Percentiles rank a stretch among this genome's conserved stretches.
These are phyloP conservation scores for Drosophila bocqueti DNA, from an alignment of 1,140 invertebrate genomes.

Conservation along the genomic window DNA sequence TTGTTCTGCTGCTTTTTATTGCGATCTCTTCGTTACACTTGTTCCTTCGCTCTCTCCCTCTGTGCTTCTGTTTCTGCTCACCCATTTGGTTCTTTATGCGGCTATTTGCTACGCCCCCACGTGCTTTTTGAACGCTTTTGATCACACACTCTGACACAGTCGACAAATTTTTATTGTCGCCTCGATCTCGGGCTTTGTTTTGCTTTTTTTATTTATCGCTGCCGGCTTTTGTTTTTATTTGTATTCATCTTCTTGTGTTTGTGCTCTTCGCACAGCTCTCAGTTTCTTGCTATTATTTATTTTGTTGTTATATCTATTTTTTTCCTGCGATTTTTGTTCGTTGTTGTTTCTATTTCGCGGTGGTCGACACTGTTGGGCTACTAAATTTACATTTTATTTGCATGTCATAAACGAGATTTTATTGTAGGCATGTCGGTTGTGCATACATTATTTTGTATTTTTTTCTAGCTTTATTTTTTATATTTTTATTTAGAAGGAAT, in stretches of 20 bases:
- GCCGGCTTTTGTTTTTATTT: slow-evolving; percentile 63
- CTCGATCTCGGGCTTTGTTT: slow-evolving; percentile 45
- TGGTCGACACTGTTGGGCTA: slow-evolving; percentile 8
- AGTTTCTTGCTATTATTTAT: slow-evolving; percentile 7
- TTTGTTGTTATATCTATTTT: slow-evolving; percentile 14
- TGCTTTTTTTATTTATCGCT: slow-evolving; percentile 60
- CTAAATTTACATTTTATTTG: slow-evolving; percentile 79
- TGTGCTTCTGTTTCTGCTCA: slow-evolving; percentile 7
- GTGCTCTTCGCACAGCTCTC: slow-evolving; percentile 23
- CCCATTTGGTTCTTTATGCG: slow-evolving; percentile 14
- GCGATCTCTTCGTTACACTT: slow-evolving; percentile 22
- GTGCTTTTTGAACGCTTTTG: slow-evolving; percentile 41
- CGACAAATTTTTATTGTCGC: slow-evolving; percentile 56
- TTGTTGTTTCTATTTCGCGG: slow-evolving; percentile 36
- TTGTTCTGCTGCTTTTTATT: slow-evolving; percentile 28
- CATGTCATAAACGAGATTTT: slow-evolving; percentile 61
- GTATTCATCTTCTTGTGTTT: slow-evolving; percentile 11
- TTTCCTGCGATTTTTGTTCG: slow-evolving; percentile 16
- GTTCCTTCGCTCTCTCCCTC: background rate
- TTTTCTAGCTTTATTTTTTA: slow-evolving; percentile 29
- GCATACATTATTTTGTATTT: slow-evolving; percentile 44
- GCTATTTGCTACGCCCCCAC: slow-evolving; percentile 51
- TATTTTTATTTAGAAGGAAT: slow-evolving; percentile 45
- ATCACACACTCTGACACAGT: slow-evolving; percentile 45
- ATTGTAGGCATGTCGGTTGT: slow-evolving; percentile 33